Evolutionary conservation across 2,888 invertebrate species (phyloP).

Genomic region (Subacronicta megacephala): DNA sequence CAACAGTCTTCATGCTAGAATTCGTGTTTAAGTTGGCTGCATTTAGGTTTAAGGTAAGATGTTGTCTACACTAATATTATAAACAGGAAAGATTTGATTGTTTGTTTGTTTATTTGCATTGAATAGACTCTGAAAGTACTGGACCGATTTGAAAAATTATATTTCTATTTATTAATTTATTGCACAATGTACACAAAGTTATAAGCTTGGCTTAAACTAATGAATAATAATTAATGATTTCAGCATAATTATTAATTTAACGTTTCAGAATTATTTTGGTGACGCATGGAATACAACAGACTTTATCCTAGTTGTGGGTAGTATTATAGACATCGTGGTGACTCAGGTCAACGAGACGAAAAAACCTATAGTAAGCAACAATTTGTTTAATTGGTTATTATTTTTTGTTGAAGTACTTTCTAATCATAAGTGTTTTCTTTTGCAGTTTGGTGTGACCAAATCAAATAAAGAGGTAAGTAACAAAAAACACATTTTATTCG

Average conservation of each 20-base stretch:
- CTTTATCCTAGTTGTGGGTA: conserved; percentile 98
- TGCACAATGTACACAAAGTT: no score
- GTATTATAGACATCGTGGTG: conserved; percentile 98
- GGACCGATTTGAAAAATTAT: no score
- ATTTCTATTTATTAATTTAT: no score
- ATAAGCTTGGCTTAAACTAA: no score
- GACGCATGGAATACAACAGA: conserved; percentile 99
- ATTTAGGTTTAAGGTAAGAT: conserved; percentile 97
- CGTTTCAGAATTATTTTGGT: conserved; percentile 97
- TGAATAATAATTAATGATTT: no score
- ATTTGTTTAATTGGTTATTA: no score
- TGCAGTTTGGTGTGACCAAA: conserved; percentile 48
- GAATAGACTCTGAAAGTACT: no score
- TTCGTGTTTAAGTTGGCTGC: conserved; percentile 99
- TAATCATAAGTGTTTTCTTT: conserved; percentile 17
- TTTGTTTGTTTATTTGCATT: no score
- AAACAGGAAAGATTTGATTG: no score
- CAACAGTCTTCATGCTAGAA: conserved; percentile 98
- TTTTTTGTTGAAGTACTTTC: background rate
- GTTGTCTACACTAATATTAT: no score
- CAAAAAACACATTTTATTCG: background rate
- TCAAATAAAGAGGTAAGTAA: conserved; percentile 45
- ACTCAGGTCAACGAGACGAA: conserved; percentile 95
- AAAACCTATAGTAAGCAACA: conserved; percentile 22
- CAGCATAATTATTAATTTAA: background rate